These are phyloP conservation scores for Ochropleura leucogaster DNA, from an alignment of 2,888 invertebrate species.

Conservation along the genomic window DNA sequence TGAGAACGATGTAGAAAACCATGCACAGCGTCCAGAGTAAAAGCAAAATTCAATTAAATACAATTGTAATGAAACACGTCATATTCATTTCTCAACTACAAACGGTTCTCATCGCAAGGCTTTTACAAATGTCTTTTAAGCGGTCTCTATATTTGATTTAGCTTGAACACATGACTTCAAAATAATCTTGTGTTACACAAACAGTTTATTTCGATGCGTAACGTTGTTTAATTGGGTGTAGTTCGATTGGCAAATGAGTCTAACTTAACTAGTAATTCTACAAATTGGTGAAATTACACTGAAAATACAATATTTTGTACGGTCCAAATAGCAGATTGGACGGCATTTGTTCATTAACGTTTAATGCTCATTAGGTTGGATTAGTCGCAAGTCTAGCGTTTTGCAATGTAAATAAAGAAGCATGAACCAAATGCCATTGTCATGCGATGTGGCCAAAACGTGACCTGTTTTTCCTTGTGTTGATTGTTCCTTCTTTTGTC, in stretches of 20 bases:
- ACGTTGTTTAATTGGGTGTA: constrained; percentile 11
- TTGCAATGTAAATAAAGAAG: constrained; percentile 2
- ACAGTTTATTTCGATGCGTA: not conserved
- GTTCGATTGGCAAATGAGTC: constrained; percentile 33
- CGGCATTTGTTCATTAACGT: constrained; percentile 42
- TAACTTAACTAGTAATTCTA: constrained; percentile 23
- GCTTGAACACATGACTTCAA: not conserved
- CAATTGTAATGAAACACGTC: too few species aligned
- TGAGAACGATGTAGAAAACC: too few species aligned
- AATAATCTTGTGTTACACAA: not conserved
- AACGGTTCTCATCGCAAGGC: too few species aligned
- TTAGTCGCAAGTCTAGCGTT: constrained; percentile 4
- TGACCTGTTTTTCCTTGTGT: not conserved
- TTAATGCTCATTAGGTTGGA: constrained; percentile 6
- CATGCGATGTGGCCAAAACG: not conserved
- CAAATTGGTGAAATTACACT: constrained; percentile 39
- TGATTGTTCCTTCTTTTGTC: too few species aligned
- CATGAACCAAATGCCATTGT: not conserved
- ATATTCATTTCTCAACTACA: too few species aligned
- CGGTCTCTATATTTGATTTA: too few species aligned
- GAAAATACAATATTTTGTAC: constrained; percentile 41
- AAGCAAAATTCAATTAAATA: too few species aligned
- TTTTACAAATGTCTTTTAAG: too few species aligned
- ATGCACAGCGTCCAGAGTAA: too few species aligned
- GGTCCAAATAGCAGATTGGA: constrained; percentile 55